phyloP scores from a whole-genome alignment of 2,113 vertebrate genomes.

The Anolis sagrei region DNA sequence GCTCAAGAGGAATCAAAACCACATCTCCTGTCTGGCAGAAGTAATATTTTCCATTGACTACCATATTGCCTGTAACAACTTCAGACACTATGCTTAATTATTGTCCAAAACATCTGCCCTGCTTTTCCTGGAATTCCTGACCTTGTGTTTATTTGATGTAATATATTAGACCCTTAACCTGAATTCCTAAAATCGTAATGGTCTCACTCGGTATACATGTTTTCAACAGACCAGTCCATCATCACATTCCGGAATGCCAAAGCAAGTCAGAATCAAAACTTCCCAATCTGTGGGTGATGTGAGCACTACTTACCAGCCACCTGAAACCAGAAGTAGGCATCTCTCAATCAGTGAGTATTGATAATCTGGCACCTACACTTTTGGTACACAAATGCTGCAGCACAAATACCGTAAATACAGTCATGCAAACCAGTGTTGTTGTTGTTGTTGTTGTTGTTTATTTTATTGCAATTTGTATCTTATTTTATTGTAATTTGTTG shows the following conservation, averaged over 20 bases:
- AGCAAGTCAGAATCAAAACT: slow-evolving; percentile 95
- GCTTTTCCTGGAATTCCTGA: slow-evolving; percentile 7
- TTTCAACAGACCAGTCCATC: slow-evolving; percentile 78
- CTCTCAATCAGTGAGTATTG: slow-evolving; percentile 91
- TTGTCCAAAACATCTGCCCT: not conserved
- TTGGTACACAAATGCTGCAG: not conserved
- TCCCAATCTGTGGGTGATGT: slow-evolving; percentile 94
- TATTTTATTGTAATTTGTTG: too few species aligned
- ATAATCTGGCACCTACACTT: not conserved
- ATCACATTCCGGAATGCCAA: slow-evolving; percentile 83
- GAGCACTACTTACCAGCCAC: slow-evolving; percentile 84
- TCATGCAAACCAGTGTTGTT: not conserved
- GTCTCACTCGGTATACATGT: slow-evolving; percentile 40
- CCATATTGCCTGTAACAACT: not conserved
- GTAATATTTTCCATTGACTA: not conserved
- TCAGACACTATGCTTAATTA: not conserved
- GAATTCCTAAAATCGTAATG: slow-evolving; percentile 17
- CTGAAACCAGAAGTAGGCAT: slow-evolving; percentile 91
- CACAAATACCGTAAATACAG: not conserved
- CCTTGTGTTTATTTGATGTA: slow-evolving; percentile 31
- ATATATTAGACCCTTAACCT: not conserved
- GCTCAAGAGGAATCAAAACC: not conserved
- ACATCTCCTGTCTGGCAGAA: not conserved
- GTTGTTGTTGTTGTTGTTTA: too few species aligned
- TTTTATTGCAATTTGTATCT: too few species aligned